Evolutionary conservation across 2,888 invertebrate species (phyloP).

Genomic region (Eristalis intricaria): DNA sequence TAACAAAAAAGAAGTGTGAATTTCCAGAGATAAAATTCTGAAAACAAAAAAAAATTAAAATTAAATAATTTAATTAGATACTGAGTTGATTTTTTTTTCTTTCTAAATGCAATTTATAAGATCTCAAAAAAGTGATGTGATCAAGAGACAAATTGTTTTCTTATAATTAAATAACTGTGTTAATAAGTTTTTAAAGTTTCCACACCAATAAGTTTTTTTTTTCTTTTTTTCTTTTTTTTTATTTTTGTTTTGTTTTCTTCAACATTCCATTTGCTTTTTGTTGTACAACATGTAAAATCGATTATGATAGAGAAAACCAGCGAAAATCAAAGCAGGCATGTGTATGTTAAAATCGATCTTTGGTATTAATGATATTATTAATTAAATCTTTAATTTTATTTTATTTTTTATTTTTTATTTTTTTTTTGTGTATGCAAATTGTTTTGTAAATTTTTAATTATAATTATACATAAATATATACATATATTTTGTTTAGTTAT

Average conservation of each 20-base stretch:
- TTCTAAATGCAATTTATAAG: slow-evolving; percentile 64
- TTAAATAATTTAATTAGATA: slow-evolving; percentile 44
- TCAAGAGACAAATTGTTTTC: slow-evolving; percentile 61
- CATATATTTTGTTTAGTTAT: slow-evolving; percentile 40
- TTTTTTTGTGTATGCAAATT: slow-evolving; percentile 33
- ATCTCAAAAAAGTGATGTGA: slow-evolving; percentile 70
- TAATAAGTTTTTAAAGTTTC: slow-evolving; percentile 69
- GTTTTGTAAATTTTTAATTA: slow-evolving; percentile 51
- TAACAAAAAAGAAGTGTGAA: slow-evolving; percentile 33
- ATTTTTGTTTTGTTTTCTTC: slow-evolving; percentile 58
- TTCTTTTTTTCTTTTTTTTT: slow-evolving; percentile 28
- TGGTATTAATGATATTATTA: slow-evolving; percentile 58
- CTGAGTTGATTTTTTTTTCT: slow-evolving; percentile 17
- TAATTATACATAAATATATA: neutral
- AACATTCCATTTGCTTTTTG: slow-evolving; percentile 68
- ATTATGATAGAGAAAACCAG: slow-evolving; percentile 1
- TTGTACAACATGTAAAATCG: slow-evolving; percentile 19
- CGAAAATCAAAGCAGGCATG: neutral
- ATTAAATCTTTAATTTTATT: slow-evolving; percentile 28
- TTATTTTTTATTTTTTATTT: slow-evolving; percentile 23
- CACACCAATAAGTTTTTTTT: slow-evolving; percentile 38
- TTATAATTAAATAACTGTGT: slow-evolving; percentile 60
- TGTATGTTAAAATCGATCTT: slow-evolving; percentile 52
- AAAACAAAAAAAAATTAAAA: slow-evolving; percentile 44
- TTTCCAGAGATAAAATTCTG: slow-evolving; percentile 46